Evolutionary conservation across 2,797 vertebrate genomes (phyloP).

Genomic region (Pseudomugil gertrudae): DNA sequence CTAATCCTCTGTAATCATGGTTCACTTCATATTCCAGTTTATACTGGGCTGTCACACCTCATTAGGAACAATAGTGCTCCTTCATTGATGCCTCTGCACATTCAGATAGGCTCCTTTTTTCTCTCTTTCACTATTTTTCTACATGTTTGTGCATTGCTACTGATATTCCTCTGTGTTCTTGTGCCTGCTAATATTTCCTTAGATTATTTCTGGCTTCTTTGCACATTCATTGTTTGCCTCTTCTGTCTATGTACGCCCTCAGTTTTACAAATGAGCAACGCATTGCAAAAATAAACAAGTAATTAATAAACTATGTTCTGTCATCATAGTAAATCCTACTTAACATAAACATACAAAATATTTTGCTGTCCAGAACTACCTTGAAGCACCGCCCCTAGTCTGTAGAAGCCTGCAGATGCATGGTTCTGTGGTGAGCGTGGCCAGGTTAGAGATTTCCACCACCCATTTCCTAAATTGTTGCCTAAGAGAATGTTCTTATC

Average conservation of each 20-base stretch:
- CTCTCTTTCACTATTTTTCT: slow-evolving; percentile 43
- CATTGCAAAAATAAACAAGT: slow-evolving; percentile 19
- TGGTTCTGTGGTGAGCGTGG: slow-evolving; percentile 20
- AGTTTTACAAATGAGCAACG: slow-evolving; percentile 28
- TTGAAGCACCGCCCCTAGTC: slow-evolving; percentile 4
- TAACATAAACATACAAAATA: neutral
- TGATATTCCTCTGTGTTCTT: slow-evolving; percentile 9
- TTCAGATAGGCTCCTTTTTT: slow-evolving; percentile 45
- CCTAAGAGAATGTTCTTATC: slow-evolving; percentile 63
- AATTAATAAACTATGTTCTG: neutral
- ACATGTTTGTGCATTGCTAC: slow-evolving; percentile 20
- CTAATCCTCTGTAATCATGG: slow-evolving; percentile 78
- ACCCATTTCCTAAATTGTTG: slow-evolving; percentile 51
- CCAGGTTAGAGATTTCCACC: slow-evolving; percentile 57
- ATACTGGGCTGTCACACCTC: slow-evolving; percentile 73
- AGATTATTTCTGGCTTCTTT: slow-evolving; percentile 17
- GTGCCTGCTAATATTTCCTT: slow-evolving; percentile 7
- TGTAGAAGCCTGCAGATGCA: slow-evolving; percentile 17
- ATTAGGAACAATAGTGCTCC: slow-evolving; percentile 67
- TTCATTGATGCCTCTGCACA: slow-evolving; percentile 66
- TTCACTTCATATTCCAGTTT: slow-evolving; percentile 79
- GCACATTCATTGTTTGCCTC: slow-evolving; percentile 13
- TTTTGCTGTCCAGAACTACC: slow-evolving; percentile 10
- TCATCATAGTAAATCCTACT: neutral
- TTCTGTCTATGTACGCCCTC: slow-evolving; percentile 10